Conservation (phyloP, 2,113 vertebrate genomes). For the Podilymbus podiceps region DNA sequence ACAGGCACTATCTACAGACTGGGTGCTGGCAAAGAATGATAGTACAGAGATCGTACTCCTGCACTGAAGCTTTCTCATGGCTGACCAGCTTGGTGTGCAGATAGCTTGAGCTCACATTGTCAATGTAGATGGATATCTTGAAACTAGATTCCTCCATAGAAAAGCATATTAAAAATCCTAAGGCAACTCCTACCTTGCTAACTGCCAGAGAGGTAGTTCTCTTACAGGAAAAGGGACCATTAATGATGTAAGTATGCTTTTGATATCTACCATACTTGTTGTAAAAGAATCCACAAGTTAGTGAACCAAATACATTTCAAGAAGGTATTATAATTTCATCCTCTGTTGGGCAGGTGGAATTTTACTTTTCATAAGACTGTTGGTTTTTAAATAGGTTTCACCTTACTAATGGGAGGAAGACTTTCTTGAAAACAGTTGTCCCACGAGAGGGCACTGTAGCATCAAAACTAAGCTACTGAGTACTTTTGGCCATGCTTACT, state of each 20-base stretch:
- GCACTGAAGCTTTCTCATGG: not conserved
- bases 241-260: not conserved
- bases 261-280: not conserved
- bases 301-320: not conserved
- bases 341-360: not conserved
- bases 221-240: accelerated
- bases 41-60: accelerated
- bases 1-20: not conserved
- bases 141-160: not conserved
- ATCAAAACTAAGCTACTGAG: not conserved
- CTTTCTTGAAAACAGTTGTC: not conserved
- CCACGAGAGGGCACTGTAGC: conserved; percentile 52
- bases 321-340: not conserved
- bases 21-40: not conserved
- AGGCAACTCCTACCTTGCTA: not conserved
- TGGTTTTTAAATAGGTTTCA: not conserved
- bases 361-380: not conserved
- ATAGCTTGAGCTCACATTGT: not conserved
- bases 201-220: not conserved
- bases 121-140: not conserved
- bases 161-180: not conserved
- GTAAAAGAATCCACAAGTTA: not conserved
- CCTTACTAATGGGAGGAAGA: not conserved
- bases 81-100: not conserved
- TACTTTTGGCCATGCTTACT: not conserved